Base-by-base conservation (phyloP, 2,888 invertebrate genomes). In the Oscheius sp. region DNA sequence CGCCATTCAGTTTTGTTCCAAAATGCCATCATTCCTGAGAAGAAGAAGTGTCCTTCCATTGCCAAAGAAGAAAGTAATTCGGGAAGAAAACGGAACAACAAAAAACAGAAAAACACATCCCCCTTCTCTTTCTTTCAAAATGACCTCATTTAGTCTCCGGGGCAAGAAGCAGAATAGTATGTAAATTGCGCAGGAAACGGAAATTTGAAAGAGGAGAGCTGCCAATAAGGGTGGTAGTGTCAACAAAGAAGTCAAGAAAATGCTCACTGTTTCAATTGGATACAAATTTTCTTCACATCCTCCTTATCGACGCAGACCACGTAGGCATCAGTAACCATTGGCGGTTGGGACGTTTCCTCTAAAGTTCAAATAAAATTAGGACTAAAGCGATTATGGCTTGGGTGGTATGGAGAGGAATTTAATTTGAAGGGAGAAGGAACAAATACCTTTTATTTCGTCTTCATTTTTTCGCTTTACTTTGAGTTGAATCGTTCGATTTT, bases 401-500 rank as follows among this genome's bases (percentile, higher is more conserved):
- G n/a, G n/a, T n/a, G n/a, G n/a, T n/a, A n/a, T n/a, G n/a, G 42
- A 42, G 17, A 42, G 42, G n/a, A 12, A 17, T 48, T 12, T 23
- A 31, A 34, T 33, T 2, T 55, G 4, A 33, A 20, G 29, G 5
- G 3, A 58, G 10, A 6, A 15, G 25, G 15, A 25, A 42, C 12
- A 34, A 58, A 42, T 42, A 45, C 61, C 61, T 27, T 27, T 39
- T 3, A 29, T 15, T 20, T 25, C 20, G 27, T 39, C 61, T 4
- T 70, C 93, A 91, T 64, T 55, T 37, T 66, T 57, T 42, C 75
- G 55, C 87, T 94, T 93, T 77, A 96, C 94, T 61, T 95, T 91
- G 74, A 96, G 90, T 87, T 94, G 95, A 89, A 96, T 95, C 86
- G 94, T 93, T 86, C 95, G 92, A 71, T 95, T 95, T 87, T 93